A percentile compares a stretch with the other conserved stretches of the same genome.
These are phyloP conservation scores for Cheilosia urbana DNA, from an alignment of 2,888 invertebrate genomes.

Conservation along the genomic window DNA sequence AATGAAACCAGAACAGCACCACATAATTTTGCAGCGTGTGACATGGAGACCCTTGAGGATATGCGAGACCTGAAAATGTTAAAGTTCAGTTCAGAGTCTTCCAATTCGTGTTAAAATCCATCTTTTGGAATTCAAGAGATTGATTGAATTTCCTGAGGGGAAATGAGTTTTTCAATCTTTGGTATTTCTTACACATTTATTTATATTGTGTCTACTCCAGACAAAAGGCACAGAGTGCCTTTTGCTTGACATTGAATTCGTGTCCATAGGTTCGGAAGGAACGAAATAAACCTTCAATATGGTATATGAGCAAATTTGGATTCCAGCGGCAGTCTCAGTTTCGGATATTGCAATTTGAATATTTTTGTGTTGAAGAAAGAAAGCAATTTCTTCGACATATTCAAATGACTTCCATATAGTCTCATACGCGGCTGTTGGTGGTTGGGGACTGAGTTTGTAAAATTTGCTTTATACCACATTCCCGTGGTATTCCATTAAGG, in stretches of 20 bases:
- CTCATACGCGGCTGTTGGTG: no score
- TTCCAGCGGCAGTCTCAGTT: no score
- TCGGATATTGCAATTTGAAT: no score
- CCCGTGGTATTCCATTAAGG: no score
- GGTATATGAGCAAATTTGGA: background rate
- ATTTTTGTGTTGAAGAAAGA: no score
- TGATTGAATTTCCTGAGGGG: conserved; percentile 66
- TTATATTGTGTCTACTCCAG: background rate
- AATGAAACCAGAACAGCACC: background rate
- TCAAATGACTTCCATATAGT: no score
- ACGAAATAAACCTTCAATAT: background rate
- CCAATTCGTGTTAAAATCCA: conserved; percentile 30
- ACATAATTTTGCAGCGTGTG: conserved; percentile 25
- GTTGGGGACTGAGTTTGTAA: no score
- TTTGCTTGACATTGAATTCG: background rate
- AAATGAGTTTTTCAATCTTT: conserved; percentile 41
- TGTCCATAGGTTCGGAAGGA: background rate
- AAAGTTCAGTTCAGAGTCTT: conserved; percentile 33
- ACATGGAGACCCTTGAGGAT: conserved; percentile 33
- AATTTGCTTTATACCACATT: no score
- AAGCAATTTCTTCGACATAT: no score
- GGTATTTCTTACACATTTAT: conserved; percentile 11
- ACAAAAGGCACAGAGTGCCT: background rate
- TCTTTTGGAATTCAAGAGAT: conserved; percentile 14
- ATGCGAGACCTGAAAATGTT: conserved; percentile 37